phyloP scores from a whole-genome alignment of 2,113 vertebrate genomes.

The Gila orcuttii region DNA sequence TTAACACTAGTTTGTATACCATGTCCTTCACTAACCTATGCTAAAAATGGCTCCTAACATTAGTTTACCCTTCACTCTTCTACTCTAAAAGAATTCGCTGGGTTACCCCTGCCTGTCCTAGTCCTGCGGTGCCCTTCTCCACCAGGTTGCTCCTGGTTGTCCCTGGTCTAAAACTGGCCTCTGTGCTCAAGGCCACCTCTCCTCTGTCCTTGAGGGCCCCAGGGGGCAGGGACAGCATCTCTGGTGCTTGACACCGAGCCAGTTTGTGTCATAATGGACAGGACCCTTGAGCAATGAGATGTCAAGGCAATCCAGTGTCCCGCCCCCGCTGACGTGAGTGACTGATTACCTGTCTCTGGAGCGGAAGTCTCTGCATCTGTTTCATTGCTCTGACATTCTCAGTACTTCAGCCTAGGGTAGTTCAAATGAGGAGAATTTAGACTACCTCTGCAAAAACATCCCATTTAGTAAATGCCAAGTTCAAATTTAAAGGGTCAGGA shows the following conservation, averaged over 20 bases:
- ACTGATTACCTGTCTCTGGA: conserved; percentile 34
- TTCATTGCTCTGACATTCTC: conserved; percentile 2
- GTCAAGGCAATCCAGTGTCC: conserved; percentile 1
- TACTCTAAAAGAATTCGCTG: conserved; percentile 20
- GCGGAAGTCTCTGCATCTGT: conserved; percentile 18
- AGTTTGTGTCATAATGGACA: conserved; percentile 25
- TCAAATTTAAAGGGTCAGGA: conserved; percentile 16
- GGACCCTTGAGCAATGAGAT: conserved; percentile 26
- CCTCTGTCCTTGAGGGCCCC: background rate
- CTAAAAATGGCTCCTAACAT: conserved; percentile 47
- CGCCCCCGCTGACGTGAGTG: conserved; percentile 25
- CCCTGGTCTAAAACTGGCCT: conserved; percentile 21
- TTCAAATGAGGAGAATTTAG: background rate
- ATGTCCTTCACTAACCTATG: conserved; percentile 42
- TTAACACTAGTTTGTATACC: conserved; percentile 35
- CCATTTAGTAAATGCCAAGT: conserved; percentile 6
- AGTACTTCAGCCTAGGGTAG: background rate
- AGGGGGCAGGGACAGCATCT: background rate
- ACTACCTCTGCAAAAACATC: conserved; percentile 25
- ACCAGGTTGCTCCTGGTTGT: conserved; percentile 30
- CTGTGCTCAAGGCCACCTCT: conserved; percentile 23
- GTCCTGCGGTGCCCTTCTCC: conserved; percentile 32
- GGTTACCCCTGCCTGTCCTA: conserved; percentile 42
- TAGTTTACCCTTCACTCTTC: conserved; percentile 44
- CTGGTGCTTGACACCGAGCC: conserved; percentile 25